Conservation (phyloP, 2,797 vertebrate genomes). For the Podargus strigoides region DNA sequence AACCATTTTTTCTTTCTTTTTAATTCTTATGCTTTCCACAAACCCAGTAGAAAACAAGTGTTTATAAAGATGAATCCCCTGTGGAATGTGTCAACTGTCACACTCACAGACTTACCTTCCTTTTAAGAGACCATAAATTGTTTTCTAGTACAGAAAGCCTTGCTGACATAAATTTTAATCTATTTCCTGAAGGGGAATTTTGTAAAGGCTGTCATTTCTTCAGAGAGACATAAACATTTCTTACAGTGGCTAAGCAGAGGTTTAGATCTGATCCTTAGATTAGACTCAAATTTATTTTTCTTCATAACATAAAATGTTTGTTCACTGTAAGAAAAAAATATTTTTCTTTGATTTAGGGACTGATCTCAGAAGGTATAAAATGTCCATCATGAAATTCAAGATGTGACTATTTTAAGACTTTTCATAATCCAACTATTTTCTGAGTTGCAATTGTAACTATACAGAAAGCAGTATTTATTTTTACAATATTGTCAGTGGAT, state of each 20-base stretch:
- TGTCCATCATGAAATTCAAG: neutral
- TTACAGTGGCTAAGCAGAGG: neutral
- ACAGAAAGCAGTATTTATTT: neutral
- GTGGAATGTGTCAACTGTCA: neutral
- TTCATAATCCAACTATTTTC: neutral
- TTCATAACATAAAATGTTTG: neutral
- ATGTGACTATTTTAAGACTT: neutral
- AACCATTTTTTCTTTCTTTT: neutral
- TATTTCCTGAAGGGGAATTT: neutral
- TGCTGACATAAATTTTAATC: neutral
- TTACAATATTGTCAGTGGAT: neutral
- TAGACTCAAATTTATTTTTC: neutral
- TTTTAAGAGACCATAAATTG: neutral
- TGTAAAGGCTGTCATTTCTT: neutral
- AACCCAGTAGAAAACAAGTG: neutral
- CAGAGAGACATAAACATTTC: neutral
- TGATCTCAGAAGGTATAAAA: neutral
- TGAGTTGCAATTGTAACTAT: neutral
- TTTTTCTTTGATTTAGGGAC: neutral
- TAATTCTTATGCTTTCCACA: neutral
- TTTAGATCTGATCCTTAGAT: neutral
- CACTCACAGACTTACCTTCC: neutral
- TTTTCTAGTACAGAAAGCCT: neutral
- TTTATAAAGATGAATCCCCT: neutral
- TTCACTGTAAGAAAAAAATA: neutral